A percentile compares a stretch with the other conserved stretches of the same genome.
phyloP scores from a whole-genome alignment of 2,888 invertebrate species.

The Entomobrya proxima region DNA sequence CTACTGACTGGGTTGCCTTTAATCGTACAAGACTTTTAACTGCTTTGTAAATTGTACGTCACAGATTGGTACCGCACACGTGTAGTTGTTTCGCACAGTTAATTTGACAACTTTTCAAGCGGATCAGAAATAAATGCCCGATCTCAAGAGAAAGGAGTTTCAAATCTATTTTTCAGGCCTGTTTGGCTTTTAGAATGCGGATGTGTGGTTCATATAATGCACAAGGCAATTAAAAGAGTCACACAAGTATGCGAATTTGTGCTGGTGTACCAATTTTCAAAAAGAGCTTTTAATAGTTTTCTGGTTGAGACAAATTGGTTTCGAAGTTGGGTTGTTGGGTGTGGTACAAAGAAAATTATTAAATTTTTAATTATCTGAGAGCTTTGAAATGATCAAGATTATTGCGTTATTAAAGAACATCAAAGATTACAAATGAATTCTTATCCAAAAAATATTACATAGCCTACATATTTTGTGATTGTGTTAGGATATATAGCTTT shows the following conservation, averaged over 20 bases:
- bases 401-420: neutral
- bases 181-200: neutral
- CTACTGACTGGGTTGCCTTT: neutral
- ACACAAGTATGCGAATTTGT: too few relatives aligned
- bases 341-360: neutral
- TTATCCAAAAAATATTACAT: too few relatives aligned
- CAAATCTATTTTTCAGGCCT: neutral
- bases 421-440: too few relatives aligned
- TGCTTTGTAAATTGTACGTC: neutral
- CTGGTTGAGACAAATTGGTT: neutral
- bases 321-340: neutral
- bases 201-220: neutral
- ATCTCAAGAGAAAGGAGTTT: neutral
- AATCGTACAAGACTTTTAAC: too few relatives aligned
- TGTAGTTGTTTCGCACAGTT: conserved; percentile 5
- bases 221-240: too few relatives aligned
- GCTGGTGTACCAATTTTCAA: too few relatives aligned
- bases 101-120: conserved; percentile 21
- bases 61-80: neutral
- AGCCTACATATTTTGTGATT: too few relatives aligned
- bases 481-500: too few relatives aligned
- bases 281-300: too few relatives aligned
- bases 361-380: neutral
- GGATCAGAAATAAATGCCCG: conserved; percentile 10
- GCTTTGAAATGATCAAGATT: neutral